Conservation (phyloP, 1,140 invertebrate genomes). For the Drosophila lini region DNA sequence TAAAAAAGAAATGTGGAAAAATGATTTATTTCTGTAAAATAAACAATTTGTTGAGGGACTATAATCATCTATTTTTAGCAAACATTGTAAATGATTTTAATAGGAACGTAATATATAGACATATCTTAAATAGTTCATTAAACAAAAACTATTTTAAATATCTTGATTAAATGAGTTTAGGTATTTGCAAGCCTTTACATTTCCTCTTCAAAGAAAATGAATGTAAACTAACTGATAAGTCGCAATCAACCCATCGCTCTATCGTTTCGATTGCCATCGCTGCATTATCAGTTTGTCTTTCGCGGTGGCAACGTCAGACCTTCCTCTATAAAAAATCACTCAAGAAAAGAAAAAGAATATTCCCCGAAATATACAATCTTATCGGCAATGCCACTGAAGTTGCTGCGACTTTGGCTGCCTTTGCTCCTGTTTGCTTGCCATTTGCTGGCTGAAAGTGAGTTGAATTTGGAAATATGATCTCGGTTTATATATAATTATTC, state of each 20-base stretch:
- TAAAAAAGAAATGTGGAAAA: not conserved
- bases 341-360: constrained; percentile 6
- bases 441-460: constrained; percentile 55
- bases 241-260: constrained; percentile 23
- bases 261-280: constrained; percentile 18
- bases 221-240: constrained; percentile 25
- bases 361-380: constrained; percentile 22
- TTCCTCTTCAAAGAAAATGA: constrained; percentile 18
- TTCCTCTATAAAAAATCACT: constrained; percentile 15
- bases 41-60: too few relatives aligned
- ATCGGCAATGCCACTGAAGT: constrained; percentile 59
- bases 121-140: too few relatives aligned
- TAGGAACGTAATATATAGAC: too few relatives aligned
- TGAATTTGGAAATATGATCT: not conserved
- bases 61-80: too few relatives aligned
- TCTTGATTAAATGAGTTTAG: not conserved
- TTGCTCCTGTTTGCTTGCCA: constrained; percentile 35
- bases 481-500: not conserved
- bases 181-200: not conserved
- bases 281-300: constrained; percentile 55
- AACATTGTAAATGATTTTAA: too few relatives aligned
- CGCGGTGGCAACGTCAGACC: constrained; percentile 36
- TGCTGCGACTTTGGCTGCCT: constrained; percentile 22
- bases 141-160: too few relatives aligned
- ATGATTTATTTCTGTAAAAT: not conserved